Percentiles rank a stretch among this genome's conserved stretches.
These are phyloP conservation scores for Cossypha heuglini DNA, from an alignment of 2,797 vertebrate genomes.

Conservation along the genomic window DNA sequence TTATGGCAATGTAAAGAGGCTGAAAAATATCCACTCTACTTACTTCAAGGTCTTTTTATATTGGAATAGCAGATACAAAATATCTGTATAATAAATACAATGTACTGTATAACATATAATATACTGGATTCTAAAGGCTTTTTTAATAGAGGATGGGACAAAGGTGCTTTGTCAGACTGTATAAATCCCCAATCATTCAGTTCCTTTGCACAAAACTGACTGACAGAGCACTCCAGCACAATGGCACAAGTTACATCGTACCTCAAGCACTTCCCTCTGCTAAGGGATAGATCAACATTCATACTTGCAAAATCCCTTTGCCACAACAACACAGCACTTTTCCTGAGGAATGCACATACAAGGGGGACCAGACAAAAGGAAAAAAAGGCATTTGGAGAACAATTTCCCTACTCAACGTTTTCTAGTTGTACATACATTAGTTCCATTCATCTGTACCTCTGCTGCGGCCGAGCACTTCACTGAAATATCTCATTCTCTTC, in stretches of 20 bases:
- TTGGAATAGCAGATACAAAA: not conserved
- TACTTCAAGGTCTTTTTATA: not conserved
- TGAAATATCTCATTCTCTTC: conserved; percentile 55
- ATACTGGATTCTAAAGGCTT: not conserved
- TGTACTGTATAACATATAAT: not conserved
- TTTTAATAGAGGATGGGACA: not conserved
- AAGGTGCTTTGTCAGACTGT: not conserved
- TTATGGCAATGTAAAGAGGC: not conserved
- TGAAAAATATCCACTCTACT: not conserved
- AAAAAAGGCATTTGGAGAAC: not conserved
- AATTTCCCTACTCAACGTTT: conserved; percentile 44
- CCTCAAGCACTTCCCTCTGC: not conserved
- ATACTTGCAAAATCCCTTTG: not conserved
- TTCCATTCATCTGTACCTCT: conserved; percentile 28
- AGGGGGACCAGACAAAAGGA: not conserved
- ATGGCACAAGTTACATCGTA: not conserved
- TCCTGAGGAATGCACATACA: not conserved
- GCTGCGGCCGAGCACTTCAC: not conserved
- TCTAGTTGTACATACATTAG: conserved; percentile 6
- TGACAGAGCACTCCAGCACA: not conserved
- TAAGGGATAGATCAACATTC: not conserved
- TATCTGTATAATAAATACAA: not conserved
- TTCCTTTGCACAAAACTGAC: not conserved
- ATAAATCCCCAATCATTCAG: not conserved
- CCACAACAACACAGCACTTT: not conserved